Percentiles rank a stretch among this genome's conserved stretches.
Evolutionary conservation across 1,140 invertebrate genomes (phyloP).

Genomic region (Anadara kagoshimensis): DNA sequence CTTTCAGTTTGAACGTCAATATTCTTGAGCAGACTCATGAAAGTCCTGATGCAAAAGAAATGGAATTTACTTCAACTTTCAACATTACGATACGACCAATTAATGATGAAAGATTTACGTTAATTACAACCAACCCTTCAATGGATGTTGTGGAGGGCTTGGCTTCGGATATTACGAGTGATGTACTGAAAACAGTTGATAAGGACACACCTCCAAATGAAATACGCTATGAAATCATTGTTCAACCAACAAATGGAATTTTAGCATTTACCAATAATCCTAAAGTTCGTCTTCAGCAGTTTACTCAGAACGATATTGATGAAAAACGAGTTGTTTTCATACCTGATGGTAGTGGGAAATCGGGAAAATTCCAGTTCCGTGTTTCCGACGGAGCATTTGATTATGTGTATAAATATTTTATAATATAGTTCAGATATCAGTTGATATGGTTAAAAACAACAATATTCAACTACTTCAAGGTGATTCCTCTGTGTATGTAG

Average conservation of each 20-base stretch:
- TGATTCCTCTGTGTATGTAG: slow-evolving; percentile 84
- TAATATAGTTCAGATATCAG: slow-evolving; percentile 84
- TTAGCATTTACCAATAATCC: slow-evolving; percentile 49
- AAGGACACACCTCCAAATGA: slow-evolving; percentile 65
- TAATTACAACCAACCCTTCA: slow-evolving; percentile 81
- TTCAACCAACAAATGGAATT: slow-evolving; percentile 60
- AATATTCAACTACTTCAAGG: slow-evolving; percentile 84
- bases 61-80: slow-evolving; percentile 71
- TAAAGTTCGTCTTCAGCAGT: slow-evolving; percentile 45
- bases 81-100: slow-evolving; percentile 87
- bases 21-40: neutral
- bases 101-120: slow-evolving; percentile 91
- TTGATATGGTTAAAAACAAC: slow-evolving; percentile 82
- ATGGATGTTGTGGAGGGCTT: slow-evolving; percentile 70
- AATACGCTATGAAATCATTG: slow-evolving; percentile 64
- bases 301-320: slow-evolving; percentile 70
- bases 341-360: slow-evolving; percentile 84
- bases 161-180: slow-evolving; percentile 54
- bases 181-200: slow-evolving; percentile 62
- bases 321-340: slow-evolving; percentile 81
- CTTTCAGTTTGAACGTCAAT: slow-evolving; percentile 47
- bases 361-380: slow-evolving; percentile 89
- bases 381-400: slow-evolving; percentile 93
- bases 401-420: slow-evolving; percentile 87
- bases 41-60: neutral